Base-by-base conservation (phyloP, 2,113 vertebrate species). In the Origma solitaria region DNA sequence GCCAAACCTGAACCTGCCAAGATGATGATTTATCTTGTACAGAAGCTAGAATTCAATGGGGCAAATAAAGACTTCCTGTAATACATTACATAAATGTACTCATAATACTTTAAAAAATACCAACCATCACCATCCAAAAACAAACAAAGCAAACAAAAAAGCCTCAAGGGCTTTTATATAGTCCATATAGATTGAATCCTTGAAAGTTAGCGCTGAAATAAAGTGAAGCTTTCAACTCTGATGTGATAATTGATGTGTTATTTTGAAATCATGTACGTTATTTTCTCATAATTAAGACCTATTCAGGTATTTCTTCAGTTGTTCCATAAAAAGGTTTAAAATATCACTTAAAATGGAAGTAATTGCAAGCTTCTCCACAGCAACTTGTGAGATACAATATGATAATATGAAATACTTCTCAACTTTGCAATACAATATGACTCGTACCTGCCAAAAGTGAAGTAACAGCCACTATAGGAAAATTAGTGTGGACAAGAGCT, bases 111-210 rank as follows among this genome's bases (percentile, higher is more conserved):
- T 6, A 79, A 79, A 80, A 42, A 80, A 42, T 25, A 49, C 4
- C 3, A n/a, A 6, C 8, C 15, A 61, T 2, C 7, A 40, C 2
- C 21, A 44, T 11, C 5, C 7, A 58, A 40, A 76, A 20, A 1
- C 23, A 70, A 49, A 20, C 19, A 20, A 87, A 54, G 22, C 47
- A 23, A 47, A 47, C 21, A 54, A 31, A 8, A 61, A 25, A 40
- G 10, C 4, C 14, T 64, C 44, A 71, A 47, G 13, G 31, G 20
- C 58, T 66, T 54, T 54, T 35, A 35, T 8, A 14, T 6, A 66
- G 8, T 45, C 38, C 33, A 33, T 18, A 49, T 11, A 51, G 25
- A 20, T n/a, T 42, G 27, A 58, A 58, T 58, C 23, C 38, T 64
- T 18, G 40, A n/a, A 64, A 64, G 15, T 49, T 19, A 51, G 24